Percentiles rank a stretch among this genome's conserved stretches.
These are phyloP conservation scores for Panthera leo DNA, from an alignment of 2,113 vertebrate species.

Conservation along the genomic window DNA sequence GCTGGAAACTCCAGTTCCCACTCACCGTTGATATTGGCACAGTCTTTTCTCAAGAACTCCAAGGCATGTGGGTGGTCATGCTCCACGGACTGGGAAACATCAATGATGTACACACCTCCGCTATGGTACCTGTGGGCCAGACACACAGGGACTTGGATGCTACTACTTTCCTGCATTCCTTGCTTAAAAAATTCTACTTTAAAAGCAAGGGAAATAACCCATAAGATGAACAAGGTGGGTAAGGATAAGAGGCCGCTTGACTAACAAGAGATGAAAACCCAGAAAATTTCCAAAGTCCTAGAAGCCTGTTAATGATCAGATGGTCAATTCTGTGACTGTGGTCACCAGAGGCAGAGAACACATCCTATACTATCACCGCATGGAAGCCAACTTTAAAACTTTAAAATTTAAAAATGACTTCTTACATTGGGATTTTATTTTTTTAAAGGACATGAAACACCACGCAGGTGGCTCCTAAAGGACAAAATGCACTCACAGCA, in stretches of 20 bases:
- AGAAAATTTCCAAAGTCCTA: not conserved
- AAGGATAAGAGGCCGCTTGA: not conserved
- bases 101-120: constrained; percentile 92
- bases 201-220: not conserved
- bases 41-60: constrained; percentile 97
- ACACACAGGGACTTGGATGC: not conserved
- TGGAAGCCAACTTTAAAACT: not conserved
- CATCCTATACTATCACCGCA: not conserved
- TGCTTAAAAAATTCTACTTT: not conserved
- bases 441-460: not conserved
- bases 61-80: constrained; percentile 96
- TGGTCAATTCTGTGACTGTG: not conserved
- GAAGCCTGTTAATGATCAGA: not conserved
- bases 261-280: not conserved
- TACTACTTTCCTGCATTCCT: not conserved
- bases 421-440: not conserved
- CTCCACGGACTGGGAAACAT: constrained; percentile 97
- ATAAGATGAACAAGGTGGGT: not conserved
- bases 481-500: constrained; percentile 89
- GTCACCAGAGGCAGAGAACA: not conserved
- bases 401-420: not conserved
- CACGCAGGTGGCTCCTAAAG: fast-evolving
- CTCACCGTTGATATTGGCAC: constrained; percentile 94
- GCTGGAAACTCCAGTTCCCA: not conserved
- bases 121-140: constrained; percentile 86